Base-by-base conservation (phyloP, 2,888 invertebrate genomes). In the Laothoe populi region DNA sequence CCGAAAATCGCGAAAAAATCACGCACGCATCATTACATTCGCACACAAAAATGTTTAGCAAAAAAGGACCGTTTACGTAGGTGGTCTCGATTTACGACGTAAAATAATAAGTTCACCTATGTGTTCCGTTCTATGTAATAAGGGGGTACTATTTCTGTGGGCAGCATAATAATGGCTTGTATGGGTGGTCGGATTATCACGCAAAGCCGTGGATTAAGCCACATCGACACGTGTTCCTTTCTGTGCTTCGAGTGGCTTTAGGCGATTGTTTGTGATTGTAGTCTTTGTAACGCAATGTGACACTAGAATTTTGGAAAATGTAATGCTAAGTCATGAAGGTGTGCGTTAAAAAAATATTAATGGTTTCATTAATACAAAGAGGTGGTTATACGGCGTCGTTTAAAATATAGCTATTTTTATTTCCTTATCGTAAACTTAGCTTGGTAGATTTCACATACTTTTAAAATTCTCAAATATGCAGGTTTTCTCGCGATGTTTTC, bases 171-270 rank as follows among this genome's bases (percentile, higher is more conserved):
- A 79, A 78, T 79, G 81, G 86, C 77, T 81, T 71, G 81, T 79
- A 71, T 77, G 91, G 92, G 92, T 92, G 92, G 92, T 90, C 92
- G 91, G 89, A 89, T 89, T 87, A 88, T 81, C 76, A 75, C 66
- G 83, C 79, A 86, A 87, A 90, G 86, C 86, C 77, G 68, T 71
- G 87, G 92, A 91, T 92, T 91, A 92, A 78, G 77, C 75, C 78
- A 80, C 85, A 88, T 92, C 88, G 88, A 91, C 91, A 91, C 91
- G 90, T 90, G 90, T 88, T 84, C 83, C 76, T 75, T 83, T 77
- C 78, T 81, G 75, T 82, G 78, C 79, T 74, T 86, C 78, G 75
- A 88, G 90, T 84, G 85, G 86, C 83, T 88, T 87, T 80, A 83
- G 82, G 87, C 85, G 78, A 74, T 84, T 84, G 80, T 79, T 72